Percentiles rank a stretch among this genome's conserved stretches.
These are phyloP conservation scores for Lathamus discolor DNA, from an alignment of 2,113 vertebrate genomes.

Conservation along the genomic window DNA sequence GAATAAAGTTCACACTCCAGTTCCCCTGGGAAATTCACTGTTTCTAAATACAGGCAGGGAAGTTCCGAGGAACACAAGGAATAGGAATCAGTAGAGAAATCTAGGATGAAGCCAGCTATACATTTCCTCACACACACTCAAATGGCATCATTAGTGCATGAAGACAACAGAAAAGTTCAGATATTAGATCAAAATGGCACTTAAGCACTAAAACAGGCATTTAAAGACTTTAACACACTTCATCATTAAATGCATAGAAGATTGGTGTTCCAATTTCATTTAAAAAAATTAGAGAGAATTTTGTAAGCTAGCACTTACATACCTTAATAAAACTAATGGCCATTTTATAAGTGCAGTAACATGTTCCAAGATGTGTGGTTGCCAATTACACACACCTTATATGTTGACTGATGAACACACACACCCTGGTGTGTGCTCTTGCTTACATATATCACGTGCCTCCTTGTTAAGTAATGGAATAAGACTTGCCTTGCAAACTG, in stretches of 20 bases:
- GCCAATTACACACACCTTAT: slow-evolving; percentile 55
- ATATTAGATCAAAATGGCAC: neutral
- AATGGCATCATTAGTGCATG: neutral
- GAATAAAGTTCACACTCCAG: neutral
- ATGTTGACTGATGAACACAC: slow-evolving; percentile 59
- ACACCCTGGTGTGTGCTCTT: slow-evolving; percentile 43
- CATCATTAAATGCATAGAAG: neutral
- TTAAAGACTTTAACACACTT: slow-evolving; percentile 5
- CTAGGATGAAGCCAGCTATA: neutral
- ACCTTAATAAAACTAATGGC: slow-evolving; percentile 42
- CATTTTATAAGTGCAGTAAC: slow-evolving; percentile 57
- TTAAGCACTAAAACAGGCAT: neutral
- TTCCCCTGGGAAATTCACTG: neutral
- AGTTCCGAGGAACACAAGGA: neutral
- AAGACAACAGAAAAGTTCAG: neutral
- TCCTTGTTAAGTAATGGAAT: slow-evolving; percentile 59
- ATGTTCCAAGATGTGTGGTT: slow-evolving; percentile 56
- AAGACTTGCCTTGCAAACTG: slow-evolving; percentile 28
- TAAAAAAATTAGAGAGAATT: neutral
- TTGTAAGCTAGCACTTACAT: slow-evolving; percentile 7
- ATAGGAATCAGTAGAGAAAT: neutral
- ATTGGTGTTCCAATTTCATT: neutral
- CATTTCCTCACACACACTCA: slow-evolving; percentile 22
- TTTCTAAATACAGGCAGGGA: neutral
- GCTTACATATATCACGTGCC: slow-evolving; percentile 59